Evolutionary conservation across 2,113 vertebrate species (phyloP).

Genomic region (Hyperoodon ampullatus): DNA sequence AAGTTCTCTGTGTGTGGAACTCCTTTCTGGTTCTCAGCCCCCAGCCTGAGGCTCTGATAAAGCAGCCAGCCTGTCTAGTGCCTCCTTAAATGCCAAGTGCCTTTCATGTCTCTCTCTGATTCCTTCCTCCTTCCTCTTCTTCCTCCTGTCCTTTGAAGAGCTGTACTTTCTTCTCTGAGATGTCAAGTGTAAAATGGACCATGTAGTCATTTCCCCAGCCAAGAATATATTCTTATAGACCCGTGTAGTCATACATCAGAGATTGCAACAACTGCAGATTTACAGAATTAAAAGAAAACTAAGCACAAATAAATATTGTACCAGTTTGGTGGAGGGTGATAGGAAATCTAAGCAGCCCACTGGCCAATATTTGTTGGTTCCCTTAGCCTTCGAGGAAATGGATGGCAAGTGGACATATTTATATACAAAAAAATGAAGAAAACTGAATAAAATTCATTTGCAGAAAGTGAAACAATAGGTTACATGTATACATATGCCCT

Average conservation of each 20-base stretch:
- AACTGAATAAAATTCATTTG: conserved; percentile 18
- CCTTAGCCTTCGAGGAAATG: not conserved
- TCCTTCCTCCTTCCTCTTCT: not conserved
- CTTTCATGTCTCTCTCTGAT: not conserved
- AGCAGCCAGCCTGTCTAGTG: not conserved
- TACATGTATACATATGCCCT: not conserved
- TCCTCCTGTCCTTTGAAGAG: not conserved
- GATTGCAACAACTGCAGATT: not conserved
- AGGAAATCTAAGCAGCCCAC: conserved; percentile 30
- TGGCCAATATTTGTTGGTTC: conserved; percentile 23
- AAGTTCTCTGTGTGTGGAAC: not conserved
- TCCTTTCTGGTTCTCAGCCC: not conserved
- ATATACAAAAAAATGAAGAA: not conserved
- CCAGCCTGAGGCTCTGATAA: not conserved
- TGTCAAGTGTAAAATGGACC: not conserved
- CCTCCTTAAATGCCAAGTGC: not conserved
- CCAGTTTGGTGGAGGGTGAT: conserved; percentile 41
- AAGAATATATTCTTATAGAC: not conserved
- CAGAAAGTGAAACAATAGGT: conserved; percentile 45
- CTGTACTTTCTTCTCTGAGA: not conserved
- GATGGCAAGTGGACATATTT: not conserved
- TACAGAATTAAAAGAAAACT: not conserved
- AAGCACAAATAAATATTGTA: conserved; percentile 67
- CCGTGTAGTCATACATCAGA: not conserved
- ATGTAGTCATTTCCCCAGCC: not conserved